Base-by-base conservation (phyloP, 2,888 invertebrate genomes). In the Apamea crenata region DNA sequence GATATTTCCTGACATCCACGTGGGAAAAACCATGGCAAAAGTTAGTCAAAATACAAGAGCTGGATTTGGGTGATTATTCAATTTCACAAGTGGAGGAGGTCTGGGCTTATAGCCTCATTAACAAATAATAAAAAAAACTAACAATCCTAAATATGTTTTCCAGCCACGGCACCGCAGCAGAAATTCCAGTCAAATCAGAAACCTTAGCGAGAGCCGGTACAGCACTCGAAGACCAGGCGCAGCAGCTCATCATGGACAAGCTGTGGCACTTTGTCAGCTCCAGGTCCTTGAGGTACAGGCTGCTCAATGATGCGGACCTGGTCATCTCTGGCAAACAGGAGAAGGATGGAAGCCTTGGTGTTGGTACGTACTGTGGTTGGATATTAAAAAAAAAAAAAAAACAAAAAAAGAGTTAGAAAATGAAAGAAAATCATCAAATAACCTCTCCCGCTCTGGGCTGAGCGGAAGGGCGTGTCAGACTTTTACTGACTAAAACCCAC, bases 251-350 rank as follows among this genome's bases (percentile, higher is more conserved):
- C 74, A 97, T 98, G 77, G 98, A 98, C 89, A 99, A 98, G 93
- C 93, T 98, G 67, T 98, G 98, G 97, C 97, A 97, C 90, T 99
- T 98, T 92, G 97, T 98, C 74, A 98, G 98, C 81, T 98, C 98
- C 29, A 97, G 99, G 89, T 98, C 98, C 10, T 95, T 99, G 89
- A 98, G 98, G 93, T 98, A 98, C 97, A 98, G 98, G 93, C 97
- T 98, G 81, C 95, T 98, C 44, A 98, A 98, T 47, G 98, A 98
- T 86, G 98, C 98, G 32, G 98, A 99, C 89, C 97, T 99, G 16
- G 98, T 98, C 53, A 96, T 98, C 56, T 97, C 98, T 72, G 98
- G 98, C 68, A 97, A 97, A 71, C 97, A 98, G 10, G 97, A 97
- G 81, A 97, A 97, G 53, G 98, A 98, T 87, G 98, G 98, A 18